Base-by-base conservation (phyloP, 2,888 invertebrate genomes). In the Tiliacea aurago region DNA sequence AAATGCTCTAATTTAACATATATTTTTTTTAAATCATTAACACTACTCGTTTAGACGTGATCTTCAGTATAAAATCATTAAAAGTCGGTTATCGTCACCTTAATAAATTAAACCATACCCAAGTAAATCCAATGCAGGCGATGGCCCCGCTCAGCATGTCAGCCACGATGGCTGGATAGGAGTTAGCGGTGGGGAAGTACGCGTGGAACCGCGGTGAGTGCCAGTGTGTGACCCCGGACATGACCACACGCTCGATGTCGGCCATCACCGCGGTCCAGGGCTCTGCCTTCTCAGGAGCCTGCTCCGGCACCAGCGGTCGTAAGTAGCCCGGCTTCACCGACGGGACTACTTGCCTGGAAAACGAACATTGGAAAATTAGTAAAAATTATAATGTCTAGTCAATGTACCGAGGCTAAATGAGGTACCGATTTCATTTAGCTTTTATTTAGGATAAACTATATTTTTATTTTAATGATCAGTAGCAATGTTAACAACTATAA, bases 221-320 rank as follows among this genome's bases (percentile, higher is more conserved):
- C 99, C 99, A 99, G 91, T 99, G 99, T 0, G 99, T 99, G 71
- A 99, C 99, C 64, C 99, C 99, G 0, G 99, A 99, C 99, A 99
- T 99, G 84, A 99, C 98, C 72, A 99, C 98, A 70, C 98, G 97
- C 93, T 99, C 99, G 79, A 99, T 97, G 92, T 99, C 99, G 9
- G 97, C 97, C 97, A 99, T 98, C 71, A 99, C 98, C 70, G 98
- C 98, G 80, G 98, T 97, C 99, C 99, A 99, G 59, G 97, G 97
- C 91, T 99, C 99, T 0, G 99, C 97, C 81, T 97, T 96, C 85
- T 97, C 96, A 0, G 99, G 99, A 0, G 99, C 99, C 76, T 97
- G 97, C 73, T 97, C 97, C 0, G 99, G 99, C 70, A 99, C 97
- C 83, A 99, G 94, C 0, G 98, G 98, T 62, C 98, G 97, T 86